A percentile compares a stretch with the other conserved stretches of the same genome.
Evolutionary conservation across 2,888 invertebrate genomes (phyloP).

Genomic region (Emmelina monodactyla): DNA sequence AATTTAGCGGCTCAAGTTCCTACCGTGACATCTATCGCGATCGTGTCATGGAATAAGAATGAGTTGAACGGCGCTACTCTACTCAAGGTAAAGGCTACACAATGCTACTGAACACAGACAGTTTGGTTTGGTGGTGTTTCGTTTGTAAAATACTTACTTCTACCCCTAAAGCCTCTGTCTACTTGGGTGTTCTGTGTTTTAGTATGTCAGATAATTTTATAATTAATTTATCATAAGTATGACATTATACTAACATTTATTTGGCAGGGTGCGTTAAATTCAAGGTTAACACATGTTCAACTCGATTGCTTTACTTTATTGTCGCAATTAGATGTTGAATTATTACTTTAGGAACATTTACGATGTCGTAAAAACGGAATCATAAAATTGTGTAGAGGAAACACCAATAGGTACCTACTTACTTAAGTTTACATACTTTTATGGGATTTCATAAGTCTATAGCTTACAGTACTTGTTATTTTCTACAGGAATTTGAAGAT

Average conservation of each 20-base stretch:
- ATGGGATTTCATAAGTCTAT: no score
- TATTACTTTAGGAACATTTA: constrained; percentile 12
- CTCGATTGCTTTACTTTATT: constrained; percentile 32
- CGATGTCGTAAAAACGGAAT: neutral
- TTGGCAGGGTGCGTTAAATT: neutral
- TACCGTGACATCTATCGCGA: no score
- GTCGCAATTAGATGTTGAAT: constrained; percentile 28
- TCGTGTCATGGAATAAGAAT: no score
- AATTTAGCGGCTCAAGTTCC: no score
- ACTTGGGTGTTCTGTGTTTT: neutral
- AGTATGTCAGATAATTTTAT: neutral
- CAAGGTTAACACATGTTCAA: constrained; percentile 2
- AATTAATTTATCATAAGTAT: neutral
- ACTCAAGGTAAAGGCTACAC: no score
- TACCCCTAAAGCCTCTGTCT: neutral
- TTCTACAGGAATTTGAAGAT: no score
- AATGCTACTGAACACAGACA: constrained; percentile 60
- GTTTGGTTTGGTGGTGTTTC: constrained; percentile 48
- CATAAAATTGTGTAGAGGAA: neutral
- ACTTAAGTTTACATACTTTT: no score
- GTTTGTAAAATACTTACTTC: constrained; percentile 16
- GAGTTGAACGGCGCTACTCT: no score
- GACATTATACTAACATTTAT: neutral
- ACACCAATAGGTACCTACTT: no score
- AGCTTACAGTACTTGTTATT: no score